Conservation (phyloP, 1,140 invertebrate species). For the Paracyclopina nana region DNA sequence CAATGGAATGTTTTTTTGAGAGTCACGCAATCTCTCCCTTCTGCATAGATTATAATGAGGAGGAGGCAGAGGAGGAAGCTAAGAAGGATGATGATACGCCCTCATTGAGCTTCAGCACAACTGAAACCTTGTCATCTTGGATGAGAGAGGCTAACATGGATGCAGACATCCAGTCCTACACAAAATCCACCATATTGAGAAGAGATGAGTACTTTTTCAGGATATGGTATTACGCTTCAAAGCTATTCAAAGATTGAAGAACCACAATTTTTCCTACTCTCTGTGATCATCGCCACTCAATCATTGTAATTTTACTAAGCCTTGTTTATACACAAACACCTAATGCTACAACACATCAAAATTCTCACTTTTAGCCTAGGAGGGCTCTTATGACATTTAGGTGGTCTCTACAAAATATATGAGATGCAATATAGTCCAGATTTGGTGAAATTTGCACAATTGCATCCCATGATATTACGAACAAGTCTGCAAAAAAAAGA, state of each 20-base stretch:
- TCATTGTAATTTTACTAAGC: no score
- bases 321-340: no score
- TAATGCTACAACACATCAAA: no score
- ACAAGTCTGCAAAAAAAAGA: no score
- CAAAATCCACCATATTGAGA: slow-evolving; percentile 51
- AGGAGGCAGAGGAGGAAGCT: slow-evolving; percentile 28
- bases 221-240: slow-evolving; percentile 64
- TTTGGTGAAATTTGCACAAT: no score
- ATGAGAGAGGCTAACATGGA: slow-evolving; percentile 74
- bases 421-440: no score
- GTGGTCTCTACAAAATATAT: no score
- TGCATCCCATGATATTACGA: no score
- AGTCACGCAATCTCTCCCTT: neutral
- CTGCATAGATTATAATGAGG: slow-evolving; percentile 22
- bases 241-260: slow-evolving; percentile 63
- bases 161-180: slow-evolving; percentile 69
- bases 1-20: neutral
- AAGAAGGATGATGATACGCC: slow-evolving; percentile 35
- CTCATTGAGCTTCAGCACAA: slow-evolving; percentile 49
- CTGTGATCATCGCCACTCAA: no score
- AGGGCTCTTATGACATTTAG: no score
- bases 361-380: no score
- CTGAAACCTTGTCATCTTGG: slow-evolving; percentile 77
- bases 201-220: slow-evolving; percentile 85
- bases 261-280: no score